Evolutionary conservation across 2,797 vertebrate genomes (phyloP), one percentile per base, ranked within the genome.

Genomic region (Gallinago solitaria): DNA sequence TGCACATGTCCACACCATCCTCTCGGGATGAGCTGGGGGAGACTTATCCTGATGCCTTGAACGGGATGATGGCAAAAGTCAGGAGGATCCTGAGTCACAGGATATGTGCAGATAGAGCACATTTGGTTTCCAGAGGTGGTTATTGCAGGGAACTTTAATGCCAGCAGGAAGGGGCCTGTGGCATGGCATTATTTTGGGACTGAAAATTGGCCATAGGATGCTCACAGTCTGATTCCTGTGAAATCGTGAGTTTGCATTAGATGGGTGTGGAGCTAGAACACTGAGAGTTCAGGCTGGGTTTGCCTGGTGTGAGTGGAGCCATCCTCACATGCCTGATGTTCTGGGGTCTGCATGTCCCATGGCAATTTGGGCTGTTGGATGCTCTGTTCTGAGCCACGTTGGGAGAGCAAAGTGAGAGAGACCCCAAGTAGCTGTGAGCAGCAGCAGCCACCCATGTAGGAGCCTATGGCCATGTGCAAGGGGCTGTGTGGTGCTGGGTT

Each of bases 1-100:
- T 6, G 1, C 24, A 20, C 9, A 0, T 9, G 24, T 7, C 16
- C 54, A 9, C 2, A 2, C 3, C 2, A 0, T 67, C 35, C 16
- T 51, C 16, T 32, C 0, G 3, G 21, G 18, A n/a, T 35, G 43
- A 0, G 0, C 41, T 32, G 11, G 10, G 35, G 24, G 11, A 32
- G 21, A 27, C 6, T 18, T 18, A 20, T 11, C 37, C 15, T 3
- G 1, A 7, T 45, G 41, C 57, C 19, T 33, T 1, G 1, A 5
- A 21, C 23, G 28, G 50, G 17, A 16, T 2, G 1, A 23, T 2
- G 25, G 21, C 9, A 27, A 30, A 60, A 35, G 28, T 25, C 6
- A 2, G 51, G 27, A 43, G 33, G 24, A 47, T 14, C 32, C 41
- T 25, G 59, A 32, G 60, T 12, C 2, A 7, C 25, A 59, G 43